Base-by-base conservation (phyloP, 92 coral and sea anemone species). In the Phenganax stokvisi region DNA sequence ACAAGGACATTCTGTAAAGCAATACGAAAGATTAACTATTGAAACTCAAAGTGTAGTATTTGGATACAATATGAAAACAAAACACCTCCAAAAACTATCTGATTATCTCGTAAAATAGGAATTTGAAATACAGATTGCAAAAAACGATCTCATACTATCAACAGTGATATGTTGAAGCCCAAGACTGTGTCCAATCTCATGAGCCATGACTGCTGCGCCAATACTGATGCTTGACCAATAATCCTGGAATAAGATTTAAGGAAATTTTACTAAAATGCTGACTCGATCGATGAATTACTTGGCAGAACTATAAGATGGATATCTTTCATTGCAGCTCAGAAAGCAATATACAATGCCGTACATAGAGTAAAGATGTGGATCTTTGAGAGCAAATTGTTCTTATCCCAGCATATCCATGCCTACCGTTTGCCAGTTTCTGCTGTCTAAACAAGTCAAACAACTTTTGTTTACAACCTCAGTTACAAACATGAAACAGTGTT, bases 321-420 rank as follows among this genome's bases (percentile, higher is more conserved):
- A 20, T 20, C 25, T 20, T 20, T 20, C 25, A 20, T 20, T 20
- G 25, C 25, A 20, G 25, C 25, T 20, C 25, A 20, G 25, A 20
- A 20, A 20, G 25, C 25, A 20, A 20, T 20, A 20, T 20, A 20
- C 25, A 20, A 20, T 20, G 25, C 25, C 25, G 25, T 82, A 94
- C 98, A 91, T 75, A 89, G 12, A 92, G 91, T 0, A 94, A 94
- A 51, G 92, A 97, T 29, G 89, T 92, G 13, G 98, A 94, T 1
- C 83, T 83, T 51, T 82, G 59, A 31, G 96, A 85, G 64, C 97
- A 94, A 86, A 94, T 92, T 8, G 97, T 86, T 83, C 76, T 27
- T 6, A 88, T 90, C 54, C 87, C 85, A 16, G 98, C 97, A 81
- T 92, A 90, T 12, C 98, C 97, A 12, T 92, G 96, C 12, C 87